phyloP scores from a whole-genome alignment of 2,113 vertebrate species.

The Ginglymostoma cirratum region DNA sequence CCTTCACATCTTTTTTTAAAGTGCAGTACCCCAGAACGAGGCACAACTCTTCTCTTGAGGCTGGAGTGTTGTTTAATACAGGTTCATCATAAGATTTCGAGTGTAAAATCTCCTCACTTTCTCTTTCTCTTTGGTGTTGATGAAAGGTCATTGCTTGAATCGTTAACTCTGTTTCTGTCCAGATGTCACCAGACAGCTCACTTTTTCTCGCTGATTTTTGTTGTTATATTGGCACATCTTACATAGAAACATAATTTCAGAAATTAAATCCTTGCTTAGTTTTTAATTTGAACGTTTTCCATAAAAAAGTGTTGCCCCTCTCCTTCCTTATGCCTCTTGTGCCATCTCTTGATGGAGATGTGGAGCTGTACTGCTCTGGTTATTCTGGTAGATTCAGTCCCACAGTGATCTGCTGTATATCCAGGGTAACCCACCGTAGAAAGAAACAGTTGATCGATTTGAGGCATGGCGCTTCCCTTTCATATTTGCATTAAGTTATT shows the following conservation, averaged over 20 bases:
- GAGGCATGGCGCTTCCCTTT: not conserved
- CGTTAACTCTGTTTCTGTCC: too few species aligned
- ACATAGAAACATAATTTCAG: not conserved
- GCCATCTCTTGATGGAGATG: not conserved
- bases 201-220: too few species aligned
- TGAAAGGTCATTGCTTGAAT: too few species aligned
- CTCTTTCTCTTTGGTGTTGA: too few species aligned
- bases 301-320: not conserved
- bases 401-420: not conserved
- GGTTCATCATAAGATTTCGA: not conserved
- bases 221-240: too few species aligned
- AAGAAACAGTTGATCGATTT: not conserved
- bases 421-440: not conserved
- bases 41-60: not conserved
- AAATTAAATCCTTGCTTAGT: not conserved
- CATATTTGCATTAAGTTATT: not conserved
- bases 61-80: not conserved
- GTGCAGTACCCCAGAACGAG: not conserved
- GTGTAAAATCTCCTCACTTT: too few species aligned
- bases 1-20: not conserved
- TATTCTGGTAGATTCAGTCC: not conserved
- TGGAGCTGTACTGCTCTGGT: not conserved
- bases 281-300: not conserved
- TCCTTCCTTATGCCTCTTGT: not conserved
- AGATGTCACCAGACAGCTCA: too few species aligned